Conservation (phyloP, 2,113 vertebrate species). For the Taxidea taxus region DNA sequence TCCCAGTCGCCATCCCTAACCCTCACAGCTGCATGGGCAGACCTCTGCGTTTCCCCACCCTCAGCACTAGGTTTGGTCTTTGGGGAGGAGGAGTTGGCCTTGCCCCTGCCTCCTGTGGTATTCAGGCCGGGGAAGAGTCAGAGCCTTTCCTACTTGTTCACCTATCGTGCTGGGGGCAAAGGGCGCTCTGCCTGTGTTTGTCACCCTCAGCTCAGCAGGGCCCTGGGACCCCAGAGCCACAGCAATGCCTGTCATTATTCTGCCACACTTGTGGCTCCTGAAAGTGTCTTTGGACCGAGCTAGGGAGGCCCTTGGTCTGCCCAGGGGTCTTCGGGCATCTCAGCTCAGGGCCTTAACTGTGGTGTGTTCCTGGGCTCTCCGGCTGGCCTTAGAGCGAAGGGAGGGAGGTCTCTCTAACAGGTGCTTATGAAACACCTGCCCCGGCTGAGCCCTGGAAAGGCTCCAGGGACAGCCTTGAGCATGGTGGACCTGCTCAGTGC, state of each 20-base stretch:
- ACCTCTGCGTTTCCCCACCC: neutral
- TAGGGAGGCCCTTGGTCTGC: neutral
- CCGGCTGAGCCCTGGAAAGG: neutral
- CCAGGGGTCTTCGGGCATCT: neutral
- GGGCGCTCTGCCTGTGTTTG: neutral
- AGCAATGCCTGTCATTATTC: no score
- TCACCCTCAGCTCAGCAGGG: neutral
- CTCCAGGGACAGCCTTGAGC: neutral
- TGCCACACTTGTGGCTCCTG: no score
- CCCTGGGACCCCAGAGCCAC: neutral
- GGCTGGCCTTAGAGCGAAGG: neutral
- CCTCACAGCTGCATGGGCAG: neutral
- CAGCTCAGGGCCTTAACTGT: no score
- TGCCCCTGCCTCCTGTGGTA: neutral
- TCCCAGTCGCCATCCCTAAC: accelerated
- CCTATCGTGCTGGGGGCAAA: neutral
- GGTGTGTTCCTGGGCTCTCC: no score
- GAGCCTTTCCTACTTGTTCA: neutral
- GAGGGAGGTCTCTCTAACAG: neutral
- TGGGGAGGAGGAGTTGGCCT: neutral
- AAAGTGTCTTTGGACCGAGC: neutral
- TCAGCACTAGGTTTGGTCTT: neutral
- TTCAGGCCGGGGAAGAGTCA: neutral
- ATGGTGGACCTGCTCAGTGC: neutral
- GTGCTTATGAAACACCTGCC: neutral